Evolutionary conservation across 2,888 invertebrate genomes (phyloP).

Genomic region (Macrophya annulata): DNA sequence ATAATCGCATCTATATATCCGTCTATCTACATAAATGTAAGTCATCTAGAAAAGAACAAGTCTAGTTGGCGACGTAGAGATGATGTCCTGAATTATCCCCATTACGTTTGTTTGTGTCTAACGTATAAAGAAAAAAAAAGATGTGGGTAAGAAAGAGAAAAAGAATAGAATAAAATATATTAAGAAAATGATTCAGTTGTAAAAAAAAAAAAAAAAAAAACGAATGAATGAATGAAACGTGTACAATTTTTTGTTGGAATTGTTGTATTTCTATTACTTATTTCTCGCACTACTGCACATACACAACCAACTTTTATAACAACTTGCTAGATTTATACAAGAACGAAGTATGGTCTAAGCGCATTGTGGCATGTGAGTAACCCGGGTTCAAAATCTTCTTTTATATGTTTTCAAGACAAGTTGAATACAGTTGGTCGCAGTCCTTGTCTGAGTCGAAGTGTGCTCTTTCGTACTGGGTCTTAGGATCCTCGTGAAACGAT

Average conservation of each 20-base stretch:
- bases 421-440: slow-evolving; percentile 79
- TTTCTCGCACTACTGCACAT: no score
- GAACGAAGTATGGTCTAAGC: not conserved
- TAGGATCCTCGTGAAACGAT: slow-evolving; percentile 77
- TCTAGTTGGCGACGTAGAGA: slow-evolving; percentile 1
- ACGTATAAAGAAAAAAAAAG: not conserved
- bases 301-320: not conserved
- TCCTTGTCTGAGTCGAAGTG: slow-evolving; percentile 75
- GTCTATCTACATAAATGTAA: not conserved
- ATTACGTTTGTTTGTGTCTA: not conserved
- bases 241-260: not conserved
- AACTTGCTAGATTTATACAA: not conserved
- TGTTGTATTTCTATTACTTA: slow-evolving; percentile 11
- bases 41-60: not conserved
- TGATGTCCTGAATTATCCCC: not conserved
- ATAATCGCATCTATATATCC: not conserved
- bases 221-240: not conserved
- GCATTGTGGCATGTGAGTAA: slow-evolving; percentile 12
- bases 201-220: no score
- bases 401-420: slow-evolving; percentile 74
- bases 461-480: slow-evolving; percentile 81
- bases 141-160: not conserved
- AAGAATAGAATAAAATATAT: no score
- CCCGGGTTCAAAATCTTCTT: slow-evolving; percentile 21
- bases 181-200: not conserved